Base-by-base conservation (phyloP, 2,113 vertebrate species). In the Quiscalus mexicanus region DNA sequence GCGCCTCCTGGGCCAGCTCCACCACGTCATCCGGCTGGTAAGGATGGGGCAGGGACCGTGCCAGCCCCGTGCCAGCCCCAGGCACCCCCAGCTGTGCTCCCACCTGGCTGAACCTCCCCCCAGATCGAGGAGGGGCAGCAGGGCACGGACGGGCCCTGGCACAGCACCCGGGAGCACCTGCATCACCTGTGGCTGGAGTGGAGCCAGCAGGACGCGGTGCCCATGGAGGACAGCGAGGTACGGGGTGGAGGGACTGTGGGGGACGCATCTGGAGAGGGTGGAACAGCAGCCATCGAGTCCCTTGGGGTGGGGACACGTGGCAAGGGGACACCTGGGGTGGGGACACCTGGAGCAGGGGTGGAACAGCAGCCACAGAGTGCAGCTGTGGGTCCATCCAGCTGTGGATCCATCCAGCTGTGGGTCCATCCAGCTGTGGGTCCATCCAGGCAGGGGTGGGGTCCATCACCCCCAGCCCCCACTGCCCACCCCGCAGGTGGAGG, bases 1-100 rank as follows among this genome's bases (percentile, higher is more conserved):
- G 65, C 87, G 94, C 0, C 67, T 98, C 3, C 95, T 99, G 56
- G 64, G 96, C 45, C 98, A 98, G 95, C 99, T 99, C 59, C 98
- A 98, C 95, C 98, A 95, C 53, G 95, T 98, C 11, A 96, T 99
- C 47, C 97, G 98, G 87, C 98, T 99, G 98, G 98, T 99, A 96
- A 97, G 98, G 89, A 35, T 0, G 14, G 1, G 9, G 7, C 2
- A 6, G 23, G 62, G 21, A 49, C 37, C 0, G 0, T 11, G 25
- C 16, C 59, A 11, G 59, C 15, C 11, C 37, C 2, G 0, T 15
- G 52, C 53, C 23, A 1, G 52, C 28, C 28, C 0, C 59, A 1
- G 6, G 47, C 8, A 1, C 4, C 8, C 45, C 23, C 11, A 0
- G 1, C 4, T 0, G 47, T 7, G 12, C 33, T 82, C 47, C 50